Evolutionary conservation across 2,113 vertebrate species (phyloP).

Genomic region (Scortum barcoo): DNA sequence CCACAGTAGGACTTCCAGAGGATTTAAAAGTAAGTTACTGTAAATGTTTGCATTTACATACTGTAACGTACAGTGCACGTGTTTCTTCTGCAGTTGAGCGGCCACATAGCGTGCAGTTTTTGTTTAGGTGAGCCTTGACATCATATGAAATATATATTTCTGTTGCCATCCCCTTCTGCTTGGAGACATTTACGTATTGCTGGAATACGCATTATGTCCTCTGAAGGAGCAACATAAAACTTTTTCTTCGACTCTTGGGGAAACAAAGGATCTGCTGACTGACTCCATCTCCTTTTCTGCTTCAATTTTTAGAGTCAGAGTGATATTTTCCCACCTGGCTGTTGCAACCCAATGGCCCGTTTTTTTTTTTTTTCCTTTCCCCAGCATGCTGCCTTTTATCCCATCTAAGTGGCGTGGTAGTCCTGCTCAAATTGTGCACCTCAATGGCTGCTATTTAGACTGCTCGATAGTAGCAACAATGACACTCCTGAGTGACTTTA

Average conservation of each 20-base stretch:
- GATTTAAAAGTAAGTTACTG: background rate
- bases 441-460: background rate
- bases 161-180: background rate
- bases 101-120: slow-evolving; percentile 13
- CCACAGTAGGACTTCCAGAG: background rate
- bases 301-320: slow-evolving; percentile 40
- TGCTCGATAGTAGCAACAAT: slow-evolving; percentile 4
- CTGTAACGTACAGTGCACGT: background rate
- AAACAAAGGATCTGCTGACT: slow-evolving; percentile 31
- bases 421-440: slow-evolving; percentile 18
- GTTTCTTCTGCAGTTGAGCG: background rate
- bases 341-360: slow-evolving; percentile 14
- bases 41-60: background rate
- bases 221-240: slow-evolving; percentile 9
- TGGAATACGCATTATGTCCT: slow-evolving; percentile 39
- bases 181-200: background rate
- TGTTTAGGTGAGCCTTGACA: background rate
- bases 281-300: slow-evolving; percentile 23
- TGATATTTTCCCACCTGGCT: slow-evolving; percentile 54
- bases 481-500: slow-evolving; percentile 17
- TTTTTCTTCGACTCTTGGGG: slow-evolving; percentile 38
- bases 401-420: slow-evolving; percentile 6
- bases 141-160: slow-evolving; percentile 3
- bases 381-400: slow-evolving; percentile 21
- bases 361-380: too few species aligned